Base-by-base conservation (phyloP, 1,140 invertebrate species). In the Drosophila grimshawi region DNA sequence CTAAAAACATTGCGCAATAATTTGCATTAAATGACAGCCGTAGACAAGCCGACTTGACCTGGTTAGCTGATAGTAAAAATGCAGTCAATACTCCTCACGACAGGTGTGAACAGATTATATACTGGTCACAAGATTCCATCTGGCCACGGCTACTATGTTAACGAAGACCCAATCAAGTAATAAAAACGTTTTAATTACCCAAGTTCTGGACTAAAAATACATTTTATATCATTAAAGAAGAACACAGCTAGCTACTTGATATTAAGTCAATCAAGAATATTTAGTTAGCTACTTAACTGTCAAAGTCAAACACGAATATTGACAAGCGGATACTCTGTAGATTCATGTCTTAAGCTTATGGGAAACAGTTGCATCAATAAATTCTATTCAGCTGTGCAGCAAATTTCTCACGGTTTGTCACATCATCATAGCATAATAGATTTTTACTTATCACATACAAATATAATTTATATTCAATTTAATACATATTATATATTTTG, bases 21-120 rank as follows among this genome's bases (percentile, higher is more conserved):
- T 81, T 86, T 86, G 82, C 82, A 86, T 86, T 77, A 86, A 86
- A 78, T 80, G 80, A 82, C 68, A 71, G 61, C 39, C 61, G 55
- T 30, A 49, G 67, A 76, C 81, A 81, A 65, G 81, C 45, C 82
- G 81, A 78, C 60, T 78, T 86, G 81, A 86, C 82, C 81, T 76
- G 70, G 70, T 76, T 86, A 81, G 39, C 69, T 55, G 67, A 76
- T 70, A 73, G 78, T 72, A 78, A 62, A 81, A 76, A 46, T 65
- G 63, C 71, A 55, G 60, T 56, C 51, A 62, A 74, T 51, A 77
- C 45, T 19, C 19, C 19, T 19, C 19, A 19, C 35, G 67, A 86
- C 81, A 86, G 82, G 82, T 81, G 82, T 72, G 63, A 85, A 75
- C 33, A 75, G 39, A 8, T 43, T 43, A 4, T n/a, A 43, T 19